phyloP scores from a whole-genome alignment of 2,888 invertebrate genomes.

The Cephus runcator region DNA sequence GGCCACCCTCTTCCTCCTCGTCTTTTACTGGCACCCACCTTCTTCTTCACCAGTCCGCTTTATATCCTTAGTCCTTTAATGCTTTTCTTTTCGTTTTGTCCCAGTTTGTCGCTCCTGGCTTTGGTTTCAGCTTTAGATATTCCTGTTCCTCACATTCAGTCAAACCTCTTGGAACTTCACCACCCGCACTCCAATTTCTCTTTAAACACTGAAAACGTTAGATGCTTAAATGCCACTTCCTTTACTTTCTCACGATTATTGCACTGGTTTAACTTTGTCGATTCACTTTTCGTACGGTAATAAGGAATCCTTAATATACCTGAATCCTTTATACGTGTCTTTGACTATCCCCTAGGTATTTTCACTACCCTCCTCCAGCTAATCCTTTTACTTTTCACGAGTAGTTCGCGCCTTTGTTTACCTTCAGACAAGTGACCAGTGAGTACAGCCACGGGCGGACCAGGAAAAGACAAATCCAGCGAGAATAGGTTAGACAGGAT shows the following conservation, averaged over 20 bases:
- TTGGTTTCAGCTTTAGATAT: neutral
- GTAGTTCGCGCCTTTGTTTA: neutral
- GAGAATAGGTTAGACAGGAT: neutral
- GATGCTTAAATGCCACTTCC: neutral
- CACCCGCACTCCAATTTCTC: neutral
- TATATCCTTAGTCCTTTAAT: neutral
- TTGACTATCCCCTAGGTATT: neutral
- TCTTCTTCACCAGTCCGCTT: conserved; percentile 1
- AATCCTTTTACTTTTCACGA: neutral
- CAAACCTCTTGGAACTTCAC: neutral
- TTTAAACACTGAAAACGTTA: neutral
- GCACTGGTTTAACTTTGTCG: neutral
- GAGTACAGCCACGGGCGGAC: neutral
- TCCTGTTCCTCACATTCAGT: neutral
- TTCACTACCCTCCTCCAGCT: neutral
- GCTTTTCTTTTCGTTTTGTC: neutral
- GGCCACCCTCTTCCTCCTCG: conserved; percentile 26
- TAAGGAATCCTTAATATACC: neutral
- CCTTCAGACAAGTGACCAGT: neutral
- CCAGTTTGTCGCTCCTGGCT: conserved; percentile 2
- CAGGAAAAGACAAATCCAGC: neutral
- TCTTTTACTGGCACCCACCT: conserved; percentile 13
- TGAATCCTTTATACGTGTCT: neutral
- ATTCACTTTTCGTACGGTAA: neutral
- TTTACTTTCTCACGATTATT: neutral